These are phyloP conservation scores for Megathymus violae DNA, from an alignment of 1,140 invertebrate genomes.

Conservation along the genomic window DNA sequence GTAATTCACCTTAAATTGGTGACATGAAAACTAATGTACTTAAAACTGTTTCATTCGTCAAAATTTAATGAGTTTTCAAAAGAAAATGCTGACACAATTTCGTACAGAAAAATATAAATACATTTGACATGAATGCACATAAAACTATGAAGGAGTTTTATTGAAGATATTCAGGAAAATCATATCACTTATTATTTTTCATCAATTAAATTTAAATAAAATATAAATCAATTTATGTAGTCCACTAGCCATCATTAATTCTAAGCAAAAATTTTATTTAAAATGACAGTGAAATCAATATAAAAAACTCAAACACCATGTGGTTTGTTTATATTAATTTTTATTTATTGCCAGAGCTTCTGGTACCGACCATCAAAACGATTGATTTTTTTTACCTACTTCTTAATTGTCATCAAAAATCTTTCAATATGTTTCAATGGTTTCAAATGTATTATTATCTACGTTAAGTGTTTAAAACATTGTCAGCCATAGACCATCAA, in stretches of 20 bases:
- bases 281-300: slow-evolving; percentile 37
- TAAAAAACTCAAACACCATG: not conserved
- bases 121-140: not conserved
- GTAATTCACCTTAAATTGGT: slow-evolving; percentile 22
- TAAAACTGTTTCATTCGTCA: slow-evolving; percentile 3
- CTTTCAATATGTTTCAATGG: not conserved
- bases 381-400: not conserved
- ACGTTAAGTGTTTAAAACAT: not conserved
- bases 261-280: slow-evolving; percentile 33
- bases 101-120: not conserved
- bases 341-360: not conserved
- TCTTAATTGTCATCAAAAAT: not conserved
- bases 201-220: not conserved
- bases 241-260: not conserved
- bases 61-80: not conserved
- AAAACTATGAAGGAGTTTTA: too few relatives aligned
- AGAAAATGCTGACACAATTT: slow-evolving; percentile 8
- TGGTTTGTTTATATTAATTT: not conserved
- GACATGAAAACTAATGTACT: slow-evolving; percentile 10
- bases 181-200: slow-evolving; percentile 40
- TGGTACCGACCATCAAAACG: not conserved
- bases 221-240: not conserved
- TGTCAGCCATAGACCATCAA: not conserved
- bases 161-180: not conserved
- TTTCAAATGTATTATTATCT: not conserved